phyloP scores from a whole-genome alignment of 2,113 vertebrate species.

The Pachyramphus minor region DNA sequence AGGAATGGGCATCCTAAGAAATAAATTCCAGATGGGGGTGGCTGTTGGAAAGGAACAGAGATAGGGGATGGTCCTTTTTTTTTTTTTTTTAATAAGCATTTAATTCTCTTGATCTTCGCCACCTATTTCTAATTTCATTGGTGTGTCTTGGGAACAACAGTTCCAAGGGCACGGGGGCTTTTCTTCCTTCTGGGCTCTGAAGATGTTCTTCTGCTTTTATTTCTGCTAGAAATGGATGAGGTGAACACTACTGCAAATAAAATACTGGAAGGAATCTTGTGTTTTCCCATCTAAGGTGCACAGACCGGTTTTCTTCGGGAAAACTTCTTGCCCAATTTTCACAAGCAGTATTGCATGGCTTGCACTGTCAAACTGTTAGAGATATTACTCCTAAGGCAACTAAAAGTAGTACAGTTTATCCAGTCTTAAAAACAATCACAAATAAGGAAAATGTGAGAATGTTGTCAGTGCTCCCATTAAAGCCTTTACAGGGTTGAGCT shows the following conservation, averaged over 20 bases:
- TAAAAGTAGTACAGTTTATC: neutral
- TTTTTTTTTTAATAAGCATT: neutral
- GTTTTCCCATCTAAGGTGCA: neutral
- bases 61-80: slow-evolving; percentile 35
- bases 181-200: neutral
- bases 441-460: neutral
- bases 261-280: neutral
- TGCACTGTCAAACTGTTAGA: neutral
- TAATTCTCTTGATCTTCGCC: neutral
- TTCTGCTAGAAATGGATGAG: neutral
- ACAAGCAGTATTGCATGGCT: neutral
- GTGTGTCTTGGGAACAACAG: neutral
- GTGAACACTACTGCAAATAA: neutral
- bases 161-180: neutral
- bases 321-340: neutral
- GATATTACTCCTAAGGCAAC: neutral
- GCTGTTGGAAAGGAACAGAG: slow-evolving; percentile 63
- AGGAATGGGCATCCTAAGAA: slow-evolving; percentile 75
- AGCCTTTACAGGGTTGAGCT: neutral
- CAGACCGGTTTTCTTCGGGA: neutral
- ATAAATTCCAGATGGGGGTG: slow-evolving; percentile 88
- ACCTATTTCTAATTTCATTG: slow-evolving; percentile 26
- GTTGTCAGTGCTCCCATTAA: neutral
- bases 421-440: neutral
- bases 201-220: neutral